Evolutionary conservation across 2,113 vertebrate species (phyloP), one percentile per base, ranked within the genome.

Genomic region (Otolemur garnettii): DNA sequence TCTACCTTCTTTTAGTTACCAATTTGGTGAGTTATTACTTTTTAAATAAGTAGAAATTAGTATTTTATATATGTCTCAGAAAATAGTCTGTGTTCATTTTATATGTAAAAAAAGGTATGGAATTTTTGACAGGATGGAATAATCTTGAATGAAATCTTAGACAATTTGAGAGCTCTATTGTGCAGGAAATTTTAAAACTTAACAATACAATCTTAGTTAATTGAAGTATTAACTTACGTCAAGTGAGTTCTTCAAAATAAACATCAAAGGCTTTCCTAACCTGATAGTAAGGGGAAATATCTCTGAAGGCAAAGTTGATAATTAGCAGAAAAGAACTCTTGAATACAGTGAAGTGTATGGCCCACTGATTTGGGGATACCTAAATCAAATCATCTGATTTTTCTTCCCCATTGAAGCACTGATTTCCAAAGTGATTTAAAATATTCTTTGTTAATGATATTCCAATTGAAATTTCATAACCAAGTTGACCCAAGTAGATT

Each of bases 61-160:
- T 87, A 64, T 93, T 85, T 94, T 59, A 53, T 68, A 60, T 59
- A 35, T 50, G 26, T 77, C 69, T 94, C 87, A 78, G 62, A 71
- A 94, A 92, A 71, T 71, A n/a, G 68, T 77, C 53, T 84, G 18
- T 68, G 59, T 78, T 96, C 77, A 77, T 94, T 97, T 72, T 79
- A 55, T 92, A 96, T 81, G 60, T 95, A 92, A 93, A 93, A 93
- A 84, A 66, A 83, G 59, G 83, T 94, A 50, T 89, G 69, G 84
- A 15, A 87, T 96, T 97, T 97, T 96, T 97, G 77, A 85, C 84
- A 82, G 81, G 60, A 19, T 5, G 7, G 81, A 93, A 75, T 93
- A 95, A 97, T 94, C 79, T 59, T 93, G 78, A 66, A 78, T 91
- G 45, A 97, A 97, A 79, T 89, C 81, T 75, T 91, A 59, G 50